Evolutionary conservation across 2,888 invertebrate species (phyloP).

Genomic region (Villa cingulata): DNA sequence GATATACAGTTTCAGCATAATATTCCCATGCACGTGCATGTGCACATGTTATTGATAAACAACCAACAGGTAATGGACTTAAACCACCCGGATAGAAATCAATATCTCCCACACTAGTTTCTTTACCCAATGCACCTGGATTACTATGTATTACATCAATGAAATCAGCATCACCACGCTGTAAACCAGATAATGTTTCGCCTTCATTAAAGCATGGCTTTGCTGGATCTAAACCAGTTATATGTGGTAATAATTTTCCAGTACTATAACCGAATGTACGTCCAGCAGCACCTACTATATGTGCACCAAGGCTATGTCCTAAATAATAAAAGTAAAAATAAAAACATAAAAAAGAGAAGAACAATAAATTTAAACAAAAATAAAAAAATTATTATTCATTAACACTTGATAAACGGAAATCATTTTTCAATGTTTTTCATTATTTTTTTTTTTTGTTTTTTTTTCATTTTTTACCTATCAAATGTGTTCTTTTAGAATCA

Average conservation of each 20-base stretch:
- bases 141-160: slow-evolving; percentile 31
- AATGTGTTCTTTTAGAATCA: slow-evolving; percentile 25
- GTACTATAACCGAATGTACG: slow-evolving; percentile 24
- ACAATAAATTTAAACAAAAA: too few relatives aligned
- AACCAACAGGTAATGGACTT: slow-evolving; percentile 25
- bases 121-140: slow-evolving; percentile 26
- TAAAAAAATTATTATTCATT: too few relatives aligned
- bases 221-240: slow-evolving; percentile 33
- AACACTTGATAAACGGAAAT: too few relatives aligned
- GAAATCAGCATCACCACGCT: slow-evolving; percentile 26
- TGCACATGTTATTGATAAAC: slow-evolving; percentile 24
- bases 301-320: slow-evolving; percentile 34
- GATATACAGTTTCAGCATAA: slow-evolving; percentile 27
- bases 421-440: too few relatives aligned
- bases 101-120: slow-evolving; percentile 26
- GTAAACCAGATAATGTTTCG: slow-evolving; percentile 22
- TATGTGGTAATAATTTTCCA: slow-evolving; percentile 23
- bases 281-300: slow-evolving; percentile 29
- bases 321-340: background rate
- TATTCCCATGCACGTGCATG: slow-evolving; percentile 27
- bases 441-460: too few relatives aligned
- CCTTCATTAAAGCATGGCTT: slow-evolving; percentile 30
- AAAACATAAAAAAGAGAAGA: too few relatives aligned
- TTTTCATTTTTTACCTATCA: slow-evolving; percentile 22
- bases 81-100: slow-evolving; percentile 31